Evolutionary conservation across 2,888 invertebrate species (phyloP), one percentile per base, ranked within the genome.

Genomic region (Apamea monoglypha): DNA sequence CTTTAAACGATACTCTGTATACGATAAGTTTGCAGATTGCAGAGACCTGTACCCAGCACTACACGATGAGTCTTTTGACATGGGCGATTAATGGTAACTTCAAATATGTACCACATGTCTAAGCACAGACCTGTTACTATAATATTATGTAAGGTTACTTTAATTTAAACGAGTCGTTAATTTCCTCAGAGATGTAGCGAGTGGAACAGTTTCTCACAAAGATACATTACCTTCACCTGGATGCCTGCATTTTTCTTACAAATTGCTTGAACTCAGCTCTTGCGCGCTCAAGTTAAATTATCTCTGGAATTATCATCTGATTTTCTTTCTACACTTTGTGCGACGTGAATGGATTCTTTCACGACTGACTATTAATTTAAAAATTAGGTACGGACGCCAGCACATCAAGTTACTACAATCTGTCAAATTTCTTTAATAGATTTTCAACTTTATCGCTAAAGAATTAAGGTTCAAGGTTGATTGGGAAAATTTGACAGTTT

Each of bases 221-320:
- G 69, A 89, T 84, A 85, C 87, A 90, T 87, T 83, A 87, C 79
- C 73, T 70, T 87, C 89, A 91, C 90, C 88, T 89, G 89, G 83
- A 78, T 77, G 81, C 72, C 59, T 71, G 84, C 83, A 90, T 90
- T 90, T 90, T 90, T 90, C 89, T 91, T 87, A 89, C 83, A 90
- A 90, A 91, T 90, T 89, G 86, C 88, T 81, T 76, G 72, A 79
- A 83, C 84, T 83, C 84, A 76, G 68, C 32, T 82, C 81, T 61
- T 61, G 71, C 61, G 78, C 69, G 53, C 67, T 76, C 75, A 64
- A 71, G 68, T 66, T 72, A 76, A 79, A 86, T 76, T 79, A 79
- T 85, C 73, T 86, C 67, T 63, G 47, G 61, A 59, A 86, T 79
- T 71, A 71, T 74, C 77, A 72, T 74, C 53, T 47, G 63, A 53